These are phyloP conservation scores for Brachirus orientalis DNA, from an alignment of 2,113 vertebrate genomes.

Conservation along the genomic window DNA sequence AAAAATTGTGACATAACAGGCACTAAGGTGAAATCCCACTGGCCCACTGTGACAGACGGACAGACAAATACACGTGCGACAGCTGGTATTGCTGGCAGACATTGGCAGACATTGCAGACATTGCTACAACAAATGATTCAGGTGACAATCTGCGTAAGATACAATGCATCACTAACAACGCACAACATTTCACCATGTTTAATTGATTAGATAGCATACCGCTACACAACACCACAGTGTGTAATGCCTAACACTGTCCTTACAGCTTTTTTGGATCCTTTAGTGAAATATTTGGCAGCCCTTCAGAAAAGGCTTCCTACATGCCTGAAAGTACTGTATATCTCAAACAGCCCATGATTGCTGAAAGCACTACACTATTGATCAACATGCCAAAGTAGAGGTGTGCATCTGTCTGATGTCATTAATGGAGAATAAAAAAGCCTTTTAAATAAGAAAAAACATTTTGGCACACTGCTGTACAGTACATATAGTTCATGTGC, in stretches of 20 bases:
- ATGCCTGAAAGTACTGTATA: slow-evolving; percentile 50
- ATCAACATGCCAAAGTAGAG: slow-evolving; percentile 42
- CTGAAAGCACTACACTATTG: slow-evolving; percentile 44
- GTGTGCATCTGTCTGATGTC: slow-evolving; percentile 29
- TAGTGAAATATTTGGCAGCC: slow-evolving; percentile 50
- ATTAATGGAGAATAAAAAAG: slow-evolving; percentile 27
- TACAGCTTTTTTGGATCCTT: slow-evolving; percentile 27
- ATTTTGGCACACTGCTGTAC: slow-evolving; percentile 12
- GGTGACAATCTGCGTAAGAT: too few species aligned
- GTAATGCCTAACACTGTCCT: slow-evolving; percentile 47
- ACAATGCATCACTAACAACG: too few species aligned
- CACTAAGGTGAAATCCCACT: too few species aligned
- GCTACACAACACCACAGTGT: slow-evolving; percentile 32
- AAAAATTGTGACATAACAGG: too few species aligned
- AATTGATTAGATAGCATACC: not conserved
- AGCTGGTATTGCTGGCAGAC: too few species aligned
- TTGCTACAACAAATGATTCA: too few species aligned
- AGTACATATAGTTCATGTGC: slow-evolving; percentile 6
- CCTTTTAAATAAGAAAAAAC: too few species aligned
- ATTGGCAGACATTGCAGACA: too few species aligned
- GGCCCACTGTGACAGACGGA: too few species aligned
- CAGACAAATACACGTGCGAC: too few species aligned
- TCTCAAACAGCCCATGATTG: slow-evolving; percentile 47
- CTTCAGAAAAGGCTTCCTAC: slow-evolving; percentile 44
- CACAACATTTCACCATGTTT: too few species aligned